A percentile compares a stretch with the other conserved stretches of the same genome.
These are phyloP conservation scores for Leptinotarsa juncta DNA, from an alignment of 2,888 invertebrate genomes.

Conservation along the genomic window DNA sequence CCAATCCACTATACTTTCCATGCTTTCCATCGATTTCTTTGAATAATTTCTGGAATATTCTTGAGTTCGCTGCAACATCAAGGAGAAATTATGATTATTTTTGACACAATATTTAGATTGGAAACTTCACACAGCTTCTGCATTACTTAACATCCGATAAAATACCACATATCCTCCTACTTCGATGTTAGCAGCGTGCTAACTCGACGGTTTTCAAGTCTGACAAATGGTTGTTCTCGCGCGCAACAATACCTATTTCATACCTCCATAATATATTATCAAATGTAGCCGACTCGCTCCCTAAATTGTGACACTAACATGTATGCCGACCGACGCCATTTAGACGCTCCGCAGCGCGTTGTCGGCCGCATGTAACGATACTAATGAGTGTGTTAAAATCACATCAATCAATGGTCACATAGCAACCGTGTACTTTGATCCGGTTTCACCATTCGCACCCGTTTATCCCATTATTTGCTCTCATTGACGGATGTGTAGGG, in stretches of 20 bases:
- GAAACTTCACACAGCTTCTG: no score
- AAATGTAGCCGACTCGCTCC: slow-evolving; percentile 3
- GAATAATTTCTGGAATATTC: no score
- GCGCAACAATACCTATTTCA: slow-evolving; percentile 13
- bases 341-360: slow-evolving; percentile 47
- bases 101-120: no score
- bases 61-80: no score
- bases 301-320: slow-evolving; percentile 46
- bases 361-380: slow-evolving; percentile 48
- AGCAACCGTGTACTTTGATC: slow-evolving; percentile 61
- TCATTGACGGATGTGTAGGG: slow-evolving; percentile 34
- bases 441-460: slow-evolving; percentile 40
- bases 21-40: no score
- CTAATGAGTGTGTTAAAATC: slow-evolving; percentile 64
- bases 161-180: neutral
- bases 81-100: no score
- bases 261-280: slow-evolving; percentile 13
- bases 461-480: slow-evolving; percentile 44
- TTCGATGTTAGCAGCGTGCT: neutral
- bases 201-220: slow-evolving; percentile 4
- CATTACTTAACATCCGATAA: neutral
- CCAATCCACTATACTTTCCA: no score
- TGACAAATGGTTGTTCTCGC: slow-evolving; percentile 17
- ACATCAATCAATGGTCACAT: slow-evolving; percentile 65
- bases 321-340: slow-evolving; percentile 52